Evolutionary conservation across 2,797 vertebrate genomes (phyloP), one percentile per base, ranked within the genome.

Genomic region (Cichlasoma orientale): DNA sequence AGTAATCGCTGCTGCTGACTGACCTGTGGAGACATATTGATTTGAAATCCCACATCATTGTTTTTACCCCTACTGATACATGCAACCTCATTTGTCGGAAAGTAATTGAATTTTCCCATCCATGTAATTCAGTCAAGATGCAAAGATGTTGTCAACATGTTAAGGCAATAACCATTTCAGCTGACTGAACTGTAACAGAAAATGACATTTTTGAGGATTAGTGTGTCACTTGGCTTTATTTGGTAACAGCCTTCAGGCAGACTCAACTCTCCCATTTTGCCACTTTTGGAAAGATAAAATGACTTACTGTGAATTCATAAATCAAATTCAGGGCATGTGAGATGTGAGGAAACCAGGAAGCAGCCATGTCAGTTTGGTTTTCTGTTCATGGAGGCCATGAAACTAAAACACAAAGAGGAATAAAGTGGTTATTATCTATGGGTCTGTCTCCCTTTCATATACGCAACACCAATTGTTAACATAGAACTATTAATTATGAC

Each of bases 1-100:
- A 66, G 83, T 87, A 85, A 92, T 90, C 87, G 86, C 71, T 58
- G 14, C 69, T 68, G 41, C 73, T 73, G 84, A 84, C 76, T 86
- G 84, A 91, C 59, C 79, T 80, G 57, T 71, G 44, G 80, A 88
- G 72, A 73, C 53, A 71, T 85, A 91, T 79, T 76, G 84, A 93
- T 88, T 83, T 80, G 41, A 21, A 75, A 36, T 59, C 38, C 50
- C 59, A 44, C 57, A 75, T 70, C 74, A 71, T 63, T 75, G 53
- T 73, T 33, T 78, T 68, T 50, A 56, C 5, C 33, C 23, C n/a
- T 16, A 9, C 52, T 70, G 73, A 83, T 76, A 25, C 41, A 82
- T 11, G 75, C 29, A 38, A 23, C 11, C 44, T 81, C 61, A 78
- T 86, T 82, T 88, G 66, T 79, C 56, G 3, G 38, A 72, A 21